Percentiles rank a stretch among this genome's conserved stretches.
Conservation (phyloP, 1,140 invertebrate genomes). For the Saxidomus purpurata region DNA sequence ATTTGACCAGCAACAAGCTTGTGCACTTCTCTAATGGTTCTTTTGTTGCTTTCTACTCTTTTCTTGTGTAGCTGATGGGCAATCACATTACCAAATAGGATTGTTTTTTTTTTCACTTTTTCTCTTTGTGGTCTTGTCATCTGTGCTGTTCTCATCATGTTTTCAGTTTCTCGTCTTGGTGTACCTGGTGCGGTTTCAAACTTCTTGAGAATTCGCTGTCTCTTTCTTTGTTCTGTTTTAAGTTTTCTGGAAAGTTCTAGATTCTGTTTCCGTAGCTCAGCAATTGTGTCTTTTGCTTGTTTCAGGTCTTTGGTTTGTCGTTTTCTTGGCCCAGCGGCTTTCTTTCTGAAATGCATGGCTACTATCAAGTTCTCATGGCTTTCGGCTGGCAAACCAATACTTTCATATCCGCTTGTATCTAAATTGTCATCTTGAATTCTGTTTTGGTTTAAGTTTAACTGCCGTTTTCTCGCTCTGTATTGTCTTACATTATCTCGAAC, state of each 20-base stretch:
- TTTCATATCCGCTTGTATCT: constrained; percentile 16
- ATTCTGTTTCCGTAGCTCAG: not conserved
- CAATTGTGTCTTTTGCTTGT: not conserved
- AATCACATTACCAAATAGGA: not conserved
- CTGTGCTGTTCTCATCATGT: not conserved
- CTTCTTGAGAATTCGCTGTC: not conserved
- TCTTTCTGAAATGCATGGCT: not conserved
- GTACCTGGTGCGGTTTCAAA: constrained; percentile 4
- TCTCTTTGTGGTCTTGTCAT: not conserved
- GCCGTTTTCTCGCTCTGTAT: not conserved
- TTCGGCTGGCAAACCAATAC: not conserved
- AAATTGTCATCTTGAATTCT: not conserved
- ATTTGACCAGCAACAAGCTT: not conserved
- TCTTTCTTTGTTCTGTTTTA: constrained; percentile 29
- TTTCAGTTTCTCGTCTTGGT: not conserved
- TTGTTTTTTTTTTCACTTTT: not conserved
- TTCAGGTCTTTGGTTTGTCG: not conserved
- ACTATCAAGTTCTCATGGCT: not conserved
- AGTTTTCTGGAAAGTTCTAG: constrained; percentile 4
- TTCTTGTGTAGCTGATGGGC: not conserved
- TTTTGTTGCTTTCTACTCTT: not conserved
- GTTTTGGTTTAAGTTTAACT: not conserved
- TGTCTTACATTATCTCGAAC: not conserved
- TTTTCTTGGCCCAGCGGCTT: not conserved
- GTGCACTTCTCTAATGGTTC: not conserved